These are phyloP conservation scores for Yasuhikotakia modesta DNA, from an alignment of 2,797 vertebrate species.

Conservation along the genomic window DNA sequence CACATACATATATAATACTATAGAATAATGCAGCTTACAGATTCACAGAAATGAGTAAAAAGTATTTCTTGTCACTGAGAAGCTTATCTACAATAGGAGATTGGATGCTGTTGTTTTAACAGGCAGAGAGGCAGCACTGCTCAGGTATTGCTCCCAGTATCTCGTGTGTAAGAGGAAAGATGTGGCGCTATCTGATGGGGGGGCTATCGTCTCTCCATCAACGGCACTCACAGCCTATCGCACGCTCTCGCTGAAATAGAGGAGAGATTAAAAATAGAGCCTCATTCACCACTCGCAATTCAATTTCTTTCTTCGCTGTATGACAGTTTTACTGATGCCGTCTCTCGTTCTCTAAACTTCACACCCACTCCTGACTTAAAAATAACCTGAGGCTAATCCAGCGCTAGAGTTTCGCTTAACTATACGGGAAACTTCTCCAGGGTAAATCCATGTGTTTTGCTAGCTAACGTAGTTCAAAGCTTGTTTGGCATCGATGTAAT, in stretches of 20 bases:
- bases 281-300: slow-evolving; percentile 31
- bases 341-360: slow-evolving; percentile 1
- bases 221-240: slow-evolving; percentile 27
- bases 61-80: neutral
- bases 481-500: slow-evolving; percentile 25
- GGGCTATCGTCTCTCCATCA: slow-evolving; percentile 53
- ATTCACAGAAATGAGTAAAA: slow-evolving; percentile 39
- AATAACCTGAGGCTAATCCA: slow-evolving; percentile 9
- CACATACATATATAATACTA: no score
- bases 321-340: slow-evolving; percentile 28
- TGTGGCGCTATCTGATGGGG: slow-evolving; percentile 48
- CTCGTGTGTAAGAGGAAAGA: slow-evolving; percentile 42
- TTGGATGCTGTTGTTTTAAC: slow-evolving; percentile 27
- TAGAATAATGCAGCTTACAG: slow-evolving; percentile 22
- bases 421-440: neutral
- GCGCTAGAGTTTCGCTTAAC: neutral
- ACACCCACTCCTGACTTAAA: slow-evolving; percentile 20
- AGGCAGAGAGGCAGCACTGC: slow-evolving; percentile 1
- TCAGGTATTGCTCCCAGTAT: slow-evolving; percentile 33
- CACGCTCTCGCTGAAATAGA: slow-evolving; percentile 27
- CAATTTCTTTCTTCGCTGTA: slow-evolving; percentile 39
- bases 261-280: slow-evolving; percentile 49
- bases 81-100: slow-evolving; percentile 39
- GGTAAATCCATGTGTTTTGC: slow-evolving; percentile 3
- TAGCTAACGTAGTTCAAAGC: slow-evolving; percentile 15